Percentiles rank a stretch among this genome's conserved stretches.
Evolutionary conservation across 2,797 vertebrate genomes (phyloP).

Genomic region (Pseudochirops corinnae): DNA sequence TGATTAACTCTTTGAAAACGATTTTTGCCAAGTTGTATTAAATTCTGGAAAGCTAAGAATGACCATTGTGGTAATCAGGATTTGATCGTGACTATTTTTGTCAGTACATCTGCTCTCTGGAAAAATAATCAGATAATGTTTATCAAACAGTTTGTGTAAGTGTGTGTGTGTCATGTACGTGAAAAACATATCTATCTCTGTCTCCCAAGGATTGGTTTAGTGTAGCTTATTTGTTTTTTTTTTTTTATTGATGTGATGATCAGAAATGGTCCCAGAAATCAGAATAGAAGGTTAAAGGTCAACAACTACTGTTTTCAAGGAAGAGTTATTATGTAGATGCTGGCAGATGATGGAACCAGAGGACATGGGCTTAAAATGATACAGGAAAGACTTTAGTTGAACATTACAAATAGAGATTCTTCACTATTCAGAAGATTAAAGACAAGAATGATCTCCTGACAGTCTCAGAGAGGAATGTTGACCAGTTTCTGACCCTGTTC

Average conservation of each 20-base stretch:
- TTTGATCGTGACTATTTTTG: conserved; percentile 42
- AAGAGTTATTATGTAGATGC: background rate
- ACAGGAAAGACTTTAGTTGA: background rate
- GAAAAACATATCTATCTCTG: background rate
- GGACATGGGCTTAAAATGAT: background rate
- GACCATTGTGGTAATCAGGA: conserved; percentile 46
- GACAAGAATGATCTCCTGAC: background rate
- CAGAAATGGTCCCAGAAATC: background rate
- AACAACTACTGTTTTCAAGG: background rate
- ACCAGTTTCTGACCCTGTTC: background rate
- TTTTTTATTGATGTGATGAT: background rate
- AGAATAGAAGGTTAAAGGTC: background rate
- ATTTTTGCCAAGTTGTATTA: conserved; percentile 42
- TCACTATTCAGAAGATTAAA: background rate
- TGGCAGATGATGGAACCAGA: conserved; percentile 27
- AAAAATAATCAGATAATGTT: conserved; percentile 50
- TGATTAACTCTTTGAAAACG: conserved; percentile 55
- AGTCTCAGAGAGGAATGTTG: background rate
- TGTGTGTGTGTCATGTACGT: background rate
- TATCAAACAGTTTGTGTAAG: background rate
- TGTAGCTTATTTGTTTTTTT: background rate
- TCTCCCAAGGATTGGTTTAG: background rate
- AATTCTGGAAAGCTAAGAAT: conserved; percentile 24
- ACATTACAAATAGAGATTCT: background rate
- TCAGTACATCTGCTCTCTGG: conserved; percentile 54